Percentiles rank a stretch among this genome's conserved stretches.
These are phyloP conservation scores for Desmophyllum pertusum DNA, from an alignment of 92 coral and sea anemone species.

Conservation along the genomic window DNA sequence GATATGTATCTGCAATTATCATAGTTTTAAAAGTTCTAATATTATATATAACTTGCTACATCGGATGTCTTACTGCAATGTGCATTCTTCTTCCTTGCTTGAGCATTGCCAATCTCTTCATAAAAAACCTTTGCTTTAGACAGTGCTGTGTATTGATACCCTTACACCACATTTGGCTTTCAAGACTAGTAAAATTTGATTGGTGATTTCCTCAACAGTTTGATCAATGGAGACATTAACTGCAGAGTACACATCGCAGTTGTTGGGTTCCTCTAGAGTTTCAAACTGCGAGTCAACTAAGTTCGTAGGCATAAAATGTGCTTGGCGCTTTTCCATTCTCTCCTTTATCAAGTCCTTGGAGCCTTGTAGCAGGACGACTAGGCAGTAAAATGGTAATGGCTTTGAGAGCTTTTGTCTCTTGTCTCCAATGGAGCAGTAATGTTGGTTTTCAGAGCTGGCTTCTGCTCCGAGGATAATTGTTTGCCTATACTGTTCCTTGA, in stretches of 20 bases:
- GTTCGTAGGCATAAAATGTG: slow-evolving; percentile 77
- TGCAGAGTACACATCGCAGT: slow-evolving; percentile 49
- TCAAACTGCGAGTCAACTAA: slow-evolving; percentile 87
- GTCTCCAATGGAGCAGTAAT: slow-evolving; percentile 25
- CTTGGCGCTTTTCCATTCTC: slow-evolving; percentile 70
- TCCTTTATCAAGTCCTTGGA: slow-evolving; percentile 74
- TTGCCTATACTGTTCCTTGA: slow-evolving; percentile 81
- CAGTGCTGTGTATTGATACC: slow-evolving; percentile 75
- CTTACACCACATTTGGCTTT: slow-evolving; percentile 59
- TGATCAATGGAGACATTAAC: slow-evolving; percentile 68
- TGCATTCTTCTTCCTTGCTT: neutral
- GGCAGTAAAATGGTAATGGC: slow-evolving; percentile 37
- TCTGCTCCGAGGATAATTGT: slow-evolving; percentile 79
- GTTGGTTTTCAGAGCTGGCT: slow-evolving; percentile 27
- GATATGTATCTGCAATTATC: neutral
- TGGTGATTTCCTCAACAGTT: slow-evolving; percentile 69
- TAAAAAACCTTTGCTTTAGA: slow-evolving; percentile 14
- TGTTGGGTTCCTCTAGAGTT: slow-evolving; percentile 67
- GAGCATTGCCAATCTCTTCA: neutral
- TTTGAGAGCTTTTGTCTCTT: slow-evolving; percentile 31
- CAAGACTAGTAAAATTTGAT: slow-evolving; percentile 63
- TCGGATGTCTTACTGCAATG: neutral
- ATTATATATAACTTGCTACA: no score
- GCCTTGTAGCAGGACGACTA: slow-evolving; percentile 80
- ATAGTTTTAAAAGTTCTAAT: no score